phyloP scores from a whole-genome alignment of 1,140 invertebrate species.

The Monomorium pharaonis region DNA sequence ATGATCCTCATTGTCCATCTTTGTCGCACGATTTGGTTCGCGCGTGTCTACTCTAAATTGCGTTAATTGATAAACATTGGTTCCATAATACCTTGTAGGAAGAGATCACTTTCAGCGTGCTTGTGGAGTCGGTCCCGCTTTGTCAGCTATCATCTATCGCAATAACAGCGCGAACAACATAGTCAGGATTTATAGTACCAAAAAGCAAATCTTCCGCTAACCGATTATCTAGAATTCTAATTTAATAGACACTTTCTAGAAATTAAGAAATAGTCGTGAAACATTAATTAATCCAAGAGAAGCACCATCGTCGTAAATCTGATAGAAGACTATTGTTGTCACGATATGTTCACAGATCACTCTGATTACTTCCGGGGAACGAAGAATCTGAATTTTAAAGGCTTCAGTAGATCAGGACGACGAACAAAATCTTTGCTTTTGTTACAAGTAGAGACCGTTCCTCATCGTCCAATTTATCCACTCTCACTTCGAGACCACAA shows the following conservation, averaged over 20 bases:
- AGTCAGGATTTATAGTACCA: not conserved
- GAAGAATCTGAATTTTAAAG: not conserved
- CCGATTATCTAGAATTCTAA: not conserved
- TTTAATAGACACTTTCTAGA: not conserved
- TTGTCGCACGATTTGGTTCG: not conserved
- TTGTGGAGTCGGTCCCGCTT: slow-evolving; percentile 34
- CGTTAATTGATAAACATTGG: slow-evolving; percentile 58
- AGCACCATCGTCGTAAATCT: not conserved
- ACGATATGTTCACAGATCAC: slow-evolving; percentile 20
- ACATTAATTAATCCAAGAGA: slow-evolving; percentile 1
- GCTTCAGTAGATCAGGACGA: not conserved
- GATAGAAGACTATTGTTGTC: not conserved
- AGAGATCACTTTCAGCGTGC: slow-evolving; percentile 63
- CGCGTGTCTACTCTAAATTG: slow-evolving; percentile 38
- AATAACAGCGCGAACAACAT: not conserved
- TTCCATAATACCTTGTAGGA: slow-evolving; percentile 67
- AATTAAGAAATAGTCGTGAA: not conserved
- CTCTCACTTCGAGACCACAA: not conserved
- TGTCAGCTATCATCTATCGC: not conserved
- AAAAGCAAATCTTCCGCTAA: not conserved
- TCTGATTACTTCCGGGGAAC: not conserved
- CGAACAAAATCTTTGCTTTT: not conserved
- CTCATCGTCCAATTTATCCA: not conserved
- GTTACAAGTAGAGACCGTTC: not conserved
- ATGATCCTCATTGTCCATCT: not conserved